Percentiles rank a stretch among this genome's conserved stretches.
Conservation (phyloP, 2,888 invertebrate genomes). For the Nomada fucata region DNA sequence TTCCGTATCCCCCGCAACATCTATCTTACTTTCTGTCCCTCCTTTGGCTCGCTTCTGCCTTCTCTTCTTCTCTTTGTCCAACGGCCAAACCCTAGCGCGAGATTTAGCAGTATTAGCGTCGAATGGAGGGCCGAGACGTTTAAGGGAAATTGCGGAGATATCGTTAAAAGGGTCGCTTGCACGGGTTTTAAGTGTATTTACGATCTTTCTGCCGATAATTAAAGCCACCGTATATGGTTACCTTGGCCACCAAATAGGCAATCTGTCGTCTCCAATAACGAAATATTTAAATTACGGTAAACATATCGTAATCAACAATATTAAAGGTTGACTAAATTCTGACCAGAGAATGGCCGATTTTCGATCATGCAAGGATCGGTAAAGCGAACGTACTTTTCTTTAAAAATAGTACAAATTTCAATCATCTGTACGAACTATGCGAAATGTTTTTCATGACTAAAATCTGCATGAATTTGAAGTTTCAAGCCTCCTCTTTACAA, state of each 20-base stretch:
- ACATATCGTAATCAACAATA: neutral
- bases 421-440: too few relatives aligned
- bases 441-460: too few relatives aligned
- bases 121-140: conserved; percentile 65
- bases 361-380: too few relatives aligned
- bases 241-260: conserved; percentile 37
- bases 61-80: conserved; percentile 10
- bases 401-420: too few relatives aligned
- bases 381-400: too few relatives aligned
- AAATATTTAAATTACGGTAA: neutral
- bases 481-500: too few relatives aligned
- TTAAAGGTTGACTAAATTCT: neutral
- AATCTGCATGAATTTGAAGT: too few relatives aligned
- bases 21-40: conserved; percentile 67
- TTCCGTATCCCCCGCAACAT: conserved; percentile 66
- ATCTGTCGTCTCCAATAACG: conserved; percentile 10
- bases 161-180: conserved; percentile 60
- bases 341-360: too few relatives aligned
- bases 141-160: conserved; percentile 71
- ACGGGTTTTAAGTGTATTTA: conserved; percentile 67
- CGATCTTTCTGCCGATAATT: conserved; percentile 65
- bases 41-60: neutral
- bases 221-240: conserved; percentile 42
- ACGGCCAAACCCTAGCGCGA: conserved; percentile 50
- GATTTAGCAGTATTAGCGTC: conserved; percentile 72